phyloP scores from a whole-genome alignment of 2,113 vertebrate genomes.

The Galemys pyrenaicus region DNA sequence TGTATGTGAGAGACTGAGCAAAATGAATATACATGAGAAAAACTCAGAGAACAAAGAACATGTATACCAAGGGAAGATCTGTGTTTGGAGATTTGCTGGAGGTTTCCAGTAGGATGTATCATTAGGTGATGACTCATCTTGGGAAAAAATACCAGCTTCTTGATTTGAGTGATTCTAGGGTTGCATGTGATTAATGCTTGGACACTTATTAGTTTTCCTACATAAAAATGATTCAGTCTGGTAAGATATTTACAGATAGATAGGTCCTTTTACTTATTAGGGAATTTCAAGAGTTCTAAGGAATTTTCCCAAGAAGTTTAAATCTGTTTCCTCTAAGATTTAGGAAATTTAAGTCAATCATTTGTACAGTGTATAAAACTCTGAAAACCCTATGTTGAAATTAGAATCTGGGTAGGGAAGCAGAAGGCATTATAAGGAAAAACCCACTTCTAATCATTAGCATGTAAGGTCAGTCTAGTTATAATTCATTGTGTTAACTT shows the following conservation, averaged over 20 bases:
- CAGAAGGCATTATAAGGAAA: background rate
- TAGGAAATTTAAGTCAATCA: background rate
- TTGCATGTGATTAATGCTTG: slow-evolving; percentile 44
- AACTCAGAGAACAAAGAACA: background rate
- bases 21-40: background rate
- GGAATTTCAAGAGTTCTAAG: slow-evolving; percentile 40
- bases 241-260: slow-evolving; percentile 34
- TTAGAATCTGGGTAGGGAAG: background rate
- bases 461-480: background rate
- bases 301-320: background rate
- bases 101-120: slow-evolving; percentile 3
- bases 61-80: background rate
- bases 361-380: background rate
- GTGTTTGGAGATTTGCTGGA: background rate
- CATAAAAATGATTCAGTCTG: slow-evolving; percentile 58
- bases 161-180: slow-evolving; percentile 31
- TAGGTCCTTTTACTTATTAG: slow-evolving; percentile 23
- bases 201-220: slow-evolving; percentile 60
- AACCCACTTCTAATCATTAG: background rate
- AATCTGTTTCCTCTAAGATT: background rate
- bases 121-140: slow-evolving; percentile 32
- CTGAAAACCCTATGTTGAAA: background rate
- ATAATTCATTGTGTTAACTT: background rate
- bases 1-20: background rate
- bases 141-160: slow-evolving; percentile 31